A percentile compares a stretch with the other conserved stretches of the same genome.
Evolutionary conservation across 2,888 invertebrate species (phyloP).

Genomic region (Eledona agricola): DNA sequence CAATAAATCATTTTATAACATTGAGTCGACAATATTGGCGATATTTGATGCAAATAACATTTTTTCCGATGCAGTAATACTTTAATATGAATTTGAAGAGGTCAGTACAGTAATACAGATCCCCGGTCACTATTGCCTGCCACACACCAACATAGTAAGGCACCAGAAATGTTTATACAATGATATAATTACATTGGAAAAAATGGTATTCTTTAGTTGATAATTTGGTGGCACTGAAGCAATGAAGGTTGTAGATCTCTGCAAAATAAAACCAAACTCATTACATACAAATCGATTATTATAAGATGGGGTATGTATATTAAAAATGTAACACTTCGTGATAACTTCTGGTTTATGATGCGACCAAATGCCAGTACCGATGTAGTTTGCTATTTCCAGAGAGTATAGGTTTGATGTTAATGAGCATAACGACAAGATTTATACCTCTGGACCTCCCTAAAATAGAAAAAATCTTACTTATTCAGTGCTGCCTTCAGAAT

Average conservation of each 20-base stretch:
- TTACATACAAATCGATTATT: slow-evolving; percentile 23
- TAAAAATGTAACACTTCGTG: slow-evolving; percentile 37
- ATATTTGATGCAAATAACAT: slow-evolving; percentile 59
- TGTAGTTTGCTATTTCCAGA: slow-evolving; percentile 45
- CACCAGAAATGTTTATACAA: slow-evolving; percentile 62
- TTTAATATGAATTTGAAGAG: slow-evolving; percentile 46
- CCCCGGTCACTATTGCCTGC: slow-evolving; percentile 60
- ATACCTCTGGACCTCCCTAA: slow-evolving; percentile 1
- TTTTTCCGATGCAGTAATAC: slow-evolving; percentile 59
- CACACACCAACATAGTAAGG: slow-evolving; percentile 62
- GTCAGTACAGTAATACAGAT: slow-evolving; percentile 50
- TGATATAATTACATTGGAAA: slow-evolving; percentile 59
- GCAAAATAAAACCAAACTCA: slow-evolving; percentile 40
- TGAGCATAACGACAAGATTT: too few relatives aligned
- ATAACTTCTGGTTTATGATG: slow-evolving; percentile 47
- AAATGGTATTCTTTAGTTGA: slow-evolving; percentile 58
- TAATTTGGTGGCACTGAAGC: slow-evolving; percentile 61
- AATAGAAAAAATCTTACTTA: slow-evolving; percentile 46
- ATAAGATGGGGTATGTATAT: too few relatives aligned
- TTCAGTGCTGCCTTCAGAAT: slow-evolving; percentile 65
- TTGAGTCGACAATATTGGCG: slow-evolving; percentile 60
- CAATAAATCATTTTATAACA: slow-evolving; percentile 62
- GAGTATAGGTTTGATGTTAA: too few relatives aligned
- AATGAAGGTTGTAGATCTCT: slow-evolving; percentile 41
- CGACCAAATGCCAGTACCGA: slow-evolving; percentile 51